These are phyloP conservation scores for Neelides sp. DNA, from an alignment of 1,140 invertebrate species.

Conservation along the genomic window DNA sequence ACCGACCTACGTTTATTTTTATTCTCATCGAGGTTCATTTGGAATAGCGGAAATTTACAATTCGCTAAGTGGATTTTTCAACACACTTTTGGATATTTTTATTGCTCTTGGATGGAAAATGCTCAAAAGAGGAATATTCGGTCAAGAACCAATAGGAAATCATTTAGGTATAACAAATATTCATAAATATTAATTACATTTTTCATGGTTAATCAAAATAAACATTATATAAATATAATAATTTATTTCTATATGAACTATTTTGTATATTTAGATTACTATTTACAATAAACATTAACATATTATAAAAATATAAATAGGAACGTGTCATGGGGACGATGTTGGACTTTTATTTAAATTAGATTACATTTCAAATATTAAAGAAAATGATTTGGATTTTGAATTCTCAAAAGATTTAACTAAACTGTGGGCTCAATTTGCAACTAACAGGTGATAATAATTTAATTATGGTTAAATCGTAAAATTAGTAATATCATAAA, in stretches of 20 bases:
- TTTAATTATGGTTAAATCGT: too few relatives aligned
- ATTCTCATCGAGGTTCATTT: conserved; percentile 19
- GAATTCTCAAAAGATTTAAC: conserved; percentile 13
- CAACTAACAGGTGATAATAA: too few relatives aligned
- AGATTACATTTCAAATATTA: conserved; percentile 15
- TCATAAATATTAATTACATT: conserved; percentile 9
- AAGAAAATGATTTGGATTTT: conserved; percentile 8
- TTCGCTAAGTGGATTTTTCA: conserved; percentile 10
- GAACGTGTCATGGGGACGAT: conserved; percentile 16
- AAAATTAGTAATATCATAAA: too few relatives aligned
- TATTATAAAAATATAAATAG: too few relatives aligned
- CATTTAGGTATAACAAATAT: neutral
- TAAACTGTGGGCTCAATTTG: conserved; percentile 3
- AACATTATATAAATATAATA: neutral
- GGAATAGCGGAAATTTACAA: conserved; percentile 18
- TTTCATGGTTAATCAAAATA: neutral
- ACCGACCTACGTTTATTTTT: conserved; percentile 16
- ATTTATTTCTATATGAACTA: neutral
- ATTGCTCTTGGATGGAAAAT: conserved; percentile 4
- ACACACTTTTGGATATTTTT: conserved; percentile 9
- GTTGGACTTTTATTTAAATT: conserved; percentile 17
- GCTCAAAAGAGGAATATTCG: conserved; percentile 6
- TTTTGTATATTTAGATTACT: too few relatives aligned
- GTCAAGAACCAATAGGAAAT: neutral
- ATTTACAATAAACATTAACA: too few relatives aligned